Evolutionary conservation across 2,888 invertebrate genomes (phyloP), one percentile per base, ranked within the genome.

Genomic region (Chalcis sispes): DNA sequence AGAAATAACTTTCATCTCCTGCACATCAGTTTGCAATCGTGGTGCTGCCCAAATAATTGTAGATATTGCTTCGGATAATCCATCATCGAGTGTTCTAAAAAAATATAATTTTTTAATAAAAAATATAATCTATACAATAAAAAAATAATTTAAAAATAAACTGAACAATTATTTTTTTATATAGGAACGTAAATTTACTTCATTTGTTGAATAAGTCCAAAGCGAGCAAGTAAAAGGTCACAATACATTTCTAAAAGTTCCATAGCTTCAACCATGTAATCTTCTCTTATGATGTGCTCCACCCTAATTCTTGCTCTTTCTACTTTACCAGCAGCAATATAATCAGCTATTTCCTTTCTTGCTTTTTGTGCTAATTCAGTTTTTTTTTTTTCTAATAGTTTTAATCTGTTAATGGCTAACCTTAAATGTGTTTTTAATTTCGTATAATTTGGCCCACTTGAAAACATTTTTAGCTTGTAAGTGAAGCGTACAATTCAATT

Each of bases 161-260:
- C 36, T 10, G 13, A 29, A 4, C 58, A 36, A 50, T 59, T 13
- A 10, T 15, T 20, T 20, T 29, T 7, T 48, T 50, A 65, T 46
- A 15, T 23, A 59, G 32, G n/a, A 59, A 46, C 29, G 42, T 18
- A 18, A 23, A 85, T 90, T 87, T 93, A 97, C 91, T 98, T 98
- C 96, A 98, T 97, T 89, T 98, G 98, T 52, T 97, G 97, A 69
- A 99, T 94, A 10, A 99, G 91, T 0, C 99, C 99, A 90, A 98
- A 99, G 84, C 99, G 92, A 0, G 99, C 99, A 69, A 99, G 89
- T 56, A 99, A 89, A 66, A 99, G 90, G 90, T 99, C 99, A 90
- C 99, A 99, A 87, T 98, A 99, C 98, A 99, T 99, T 90, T 99
- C 99, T 0, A 99, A 93, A 75, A 99, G 92, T 90, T 99, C 99